Percentiles rank a stretch among this genome's conserved stretches.
These are phyloP conservation scores for Nemotelus pantherinus DNA, from an alignment of 2,888 invertebrate genomes.

Conservation along the genomic window DNA sequence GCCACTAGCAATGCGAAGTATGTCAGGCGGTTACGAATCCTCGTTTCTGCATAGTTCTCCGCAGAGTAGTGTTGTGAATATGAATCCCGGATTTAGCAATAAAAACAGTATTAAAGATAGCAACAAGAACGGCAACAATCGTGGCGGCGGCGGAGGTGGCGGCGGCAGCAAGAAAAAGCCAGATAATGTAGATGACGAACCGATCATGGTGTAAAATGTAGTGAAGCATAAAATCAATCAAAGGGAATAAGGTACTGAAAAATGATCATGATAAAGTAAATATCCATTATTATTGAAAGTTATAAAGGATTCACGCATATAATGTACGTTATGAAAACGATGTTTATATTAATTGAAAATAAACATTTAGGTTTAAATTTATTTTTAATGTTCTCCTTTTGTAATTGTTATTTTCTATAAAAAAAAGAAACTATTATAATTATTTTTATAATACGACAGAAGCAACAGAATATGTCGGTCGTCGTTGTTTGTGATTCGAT, in stretches of 20 bases:
- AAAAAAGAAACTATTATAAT: constrained; percentile 26
- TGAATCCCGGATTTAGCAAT: constrained; percentile 49
- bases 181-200: constrained; percentile 56
- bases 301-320: constrained; percentile 28
- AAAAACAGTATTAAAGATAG: constrained; percentile 53
- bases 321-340: constrained; percentile 33
- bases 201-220: constrained; percentile 55
- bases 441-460: constrained; percentile 39
- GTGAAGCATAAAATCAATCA: background rate
- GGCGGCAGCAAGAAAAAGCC: constrained; percentile 52
- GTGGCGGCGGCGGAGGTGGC: constrained; percentile 37
- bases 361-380: constrained; percentile 36
- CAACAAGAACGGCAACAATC: constrained; percentile 48
- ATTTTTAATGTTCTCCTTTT: constrained; percentile 46
- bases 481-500: constrained; percentile 49
- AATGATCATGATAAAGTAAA: constrained; percentile 26
- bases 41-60: constrained; percentile 44
- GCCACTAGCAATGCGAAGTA: constrained; percentile 55
- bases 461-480: constrained; percentile 45
- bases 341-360: constrained; percentile 41
- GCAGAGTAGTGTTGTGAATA: constrained; percentile 29
- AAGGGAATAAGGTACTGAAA: constrained; percentile 39
- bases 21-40: constrained; percentile 55
- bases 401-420: constrained; percentile 45
- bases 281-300: constrained; percentile 8